These are phyloP conservation scores for rat (Rattus norvegicus) DNA, from an alignment of 2,113 vertebrate species.

Conservation along the genomic window GRCr8 NC_086019.1:206335001-206335500, in stretches of 20 bases:
- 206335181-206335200: not conserved
- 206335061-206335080: not conserved
- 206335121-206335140: not conserved
- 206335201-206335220: not conserved
- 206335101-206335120: not conserved
- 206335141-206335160: not conserved
- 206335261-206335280: not conserved
- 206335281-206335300: not conserved
- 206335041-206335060: too few species aligned
- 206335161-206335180: not conserved
- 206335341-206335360: not conserved
- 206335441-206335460: not conserved
- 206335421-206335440: not conserved
- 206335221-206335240: not conserved
- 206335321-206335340: not conserved
- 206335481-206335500: not conserved
- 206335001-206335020: too few species aligned
- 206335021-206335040: too few species aligned
- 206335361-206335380: not conserved
- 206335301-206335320: not conserved
- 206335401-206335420: too few species aligned
- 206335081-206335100: not conserved
- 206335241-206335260: too few species aligned
- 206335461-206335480: not conserved
- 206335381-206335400: not conserved